These are phyloP conservation scores for Actias luna DNA, from an alignment of 2,888 invertebrate genomes.

Conservation along the genomic window DNA sequence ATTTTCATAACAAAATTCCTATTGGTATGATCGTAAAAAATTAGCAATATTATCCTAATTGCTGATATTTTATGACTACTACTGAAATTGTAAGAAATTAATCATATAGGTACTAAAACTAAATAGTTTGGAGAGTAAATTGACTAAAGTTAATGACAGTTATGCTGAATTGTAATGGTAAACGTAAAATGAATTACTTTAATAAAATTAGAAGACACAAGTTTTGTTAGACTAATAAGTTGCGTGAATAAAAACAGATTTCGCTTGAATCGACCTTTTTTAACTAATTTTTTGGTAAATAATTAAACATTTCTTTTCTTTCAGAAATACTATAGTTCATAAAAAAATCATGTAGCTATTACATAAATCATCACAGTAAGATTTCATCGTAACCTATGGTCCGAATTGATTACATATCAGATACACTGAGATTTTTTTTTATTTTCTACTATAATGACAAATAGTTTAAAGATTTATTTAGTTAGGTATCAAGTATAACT, in stretches of 20 bases:
- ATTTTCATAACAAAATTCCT: conserved; percentile 33
- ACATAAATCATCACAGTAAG: too few relatives aligned
- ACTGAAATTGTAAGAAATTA: conserved; percentile 43
- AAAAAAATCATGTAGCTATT: too few relatives aligned
- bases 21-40: conserved; percentile 30
- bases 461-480: background rate
- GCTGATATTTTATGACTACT: conserved; percentile 40
- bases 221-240: background rate
- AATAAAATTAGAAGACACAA: background rate
- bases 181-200: background rate
- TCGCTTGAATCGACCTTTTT: background rate
- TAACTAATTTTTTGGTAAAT: background rate
- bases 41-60: conserved; percentile 37
- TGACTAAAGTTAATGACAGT: conserved; percentile 69
- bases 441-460: background rate
- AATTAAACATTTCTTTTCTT: too few relatives aligned
- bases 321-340: background rate
- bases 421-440: background rate
- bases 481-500: background rate
- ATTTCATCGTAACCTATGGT: too few relatives aligned
- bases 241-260: background rate
- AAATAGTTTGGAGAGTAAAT: conserved; percentile 66
- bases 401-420: too few relatives aligned
- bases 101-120: conserved; percentile 46
- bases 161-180: conserved; percentile 31